Conservation (phyloP, 2,113 vertebrate species). For the Calyptomena viridis region DNA sequence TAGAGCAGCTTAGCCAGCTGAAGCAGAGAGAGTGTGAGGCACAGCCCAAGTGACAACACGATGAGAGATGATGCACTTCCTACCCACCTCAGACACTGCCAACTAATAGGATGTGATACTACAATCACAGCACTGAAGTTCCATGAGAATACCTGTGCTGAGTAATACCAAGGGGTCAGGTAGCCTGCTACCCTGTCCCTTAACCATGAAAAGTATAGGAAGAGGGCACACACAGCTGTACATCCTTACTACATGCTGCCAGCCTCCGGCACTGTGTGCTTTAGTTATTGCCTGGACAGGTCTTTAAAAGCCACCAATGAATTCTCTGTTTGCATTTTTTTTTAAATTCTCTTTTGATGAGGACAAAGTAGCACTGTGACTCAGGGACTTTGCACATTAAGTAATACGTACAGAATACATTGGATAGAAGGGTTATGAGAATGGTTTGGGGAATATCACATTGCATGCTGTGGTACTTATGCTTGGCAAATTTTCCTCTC, state of each 20-base stretch:
- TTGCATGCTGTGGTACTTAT: not conserved
- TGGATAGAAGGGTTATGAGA: not conserved
- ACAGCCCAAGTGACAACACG: not conserved
- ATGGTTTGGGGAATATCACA: not conserved
- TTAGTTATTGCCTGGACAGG: not conserved
- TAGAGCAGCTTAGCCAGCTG: fast-evolving
- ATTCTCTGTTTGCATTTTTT: not conserved
- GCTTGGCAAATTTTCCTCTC: not conserved
- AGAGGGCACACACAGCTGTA: not conserved
- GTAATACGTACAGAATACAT: not conserved
- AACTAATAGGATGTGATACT: fast-evolving
- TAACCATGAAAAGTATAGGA: not conserved
- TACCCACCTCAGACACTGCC: not conserved
- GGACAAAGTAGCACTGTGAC: not conserved
- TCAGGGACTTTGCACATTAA: not conserved
- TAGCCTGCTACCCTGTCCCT: not conserved
- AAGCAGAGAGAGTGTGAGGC: fast-evolving
- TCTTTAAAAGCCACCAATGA: not conserved
- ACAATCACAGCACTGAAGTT: not conserved
- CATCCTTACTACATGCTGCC: not conserved
- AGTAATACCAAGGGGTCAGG: not conserved
- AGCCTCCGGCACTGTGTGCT: not conserved
- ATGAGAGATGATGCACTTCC: not conserved
- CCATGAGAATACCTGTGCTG: not conserved
- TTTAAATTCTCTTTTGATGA: not conserved